Base-by-base conservation (phyloP, 2,888 invertebrate species). In the Zaprionus lineosus region DNA sequence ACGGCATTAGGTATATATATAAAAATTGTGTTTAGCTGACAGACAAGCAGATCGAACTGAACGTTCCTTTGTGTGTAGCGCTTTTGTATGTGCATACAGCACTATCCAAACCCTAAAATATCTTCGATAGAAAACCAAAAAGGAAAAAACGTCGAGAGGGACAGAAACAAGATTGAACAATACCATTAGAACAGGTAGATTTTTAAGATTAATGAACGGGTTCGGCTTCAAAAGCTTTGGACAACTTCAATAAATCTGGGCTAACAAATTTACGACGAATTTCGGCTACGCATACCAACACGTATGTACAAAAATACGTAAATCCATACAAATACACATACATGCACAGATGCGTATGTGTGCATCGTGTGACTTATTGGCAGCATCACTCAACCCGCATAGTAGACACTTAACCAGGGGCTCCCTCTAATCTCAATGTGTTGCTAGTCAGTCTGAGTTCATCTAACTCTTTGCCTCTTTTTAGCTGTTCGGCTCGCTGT, bases 161-260 rank as follows among this genome's bases (percentile, higher is more conserved):
- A 41, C 36, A 60, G 16, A 43, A 60, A 57, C 37, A 56, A 37
- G 52, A 52, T 34, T 60, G 53, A 64, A 78, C 68, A 78, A 78
- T 62, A 68, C 76, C 41, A 63, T 74, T 62, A 65, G 59, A 78
- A 65, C 65, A 74, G 85, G 67, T 82, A 74, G 85, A 85, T 85
- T 83, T 67, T 68, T 48, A 78, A 79, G 79, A 79, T 79, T 85
- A 79, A 79, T 85, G 79, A 85, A 74, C 66, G 62, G 75, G 61
- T 48, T 84, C 61, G 63, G 50, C 56, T 56, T 57, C 37, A 61
- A 76, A 71, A 76, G 67, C 59, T 67, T 61, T 50, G 29, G 47
- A 62, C 57, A 73, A 44, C 55, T 53, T 33, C 57, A 66, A 59
- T 62, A 52, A 47, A 65, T 65, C 52, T 41, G 37, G 40, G 71